Evolutionary conservation across 2,797 vertebrate genomes (phyloP), one percentile per base, ranked within the genome.

Genomic region (Oophaga sylvatica): DNA sequence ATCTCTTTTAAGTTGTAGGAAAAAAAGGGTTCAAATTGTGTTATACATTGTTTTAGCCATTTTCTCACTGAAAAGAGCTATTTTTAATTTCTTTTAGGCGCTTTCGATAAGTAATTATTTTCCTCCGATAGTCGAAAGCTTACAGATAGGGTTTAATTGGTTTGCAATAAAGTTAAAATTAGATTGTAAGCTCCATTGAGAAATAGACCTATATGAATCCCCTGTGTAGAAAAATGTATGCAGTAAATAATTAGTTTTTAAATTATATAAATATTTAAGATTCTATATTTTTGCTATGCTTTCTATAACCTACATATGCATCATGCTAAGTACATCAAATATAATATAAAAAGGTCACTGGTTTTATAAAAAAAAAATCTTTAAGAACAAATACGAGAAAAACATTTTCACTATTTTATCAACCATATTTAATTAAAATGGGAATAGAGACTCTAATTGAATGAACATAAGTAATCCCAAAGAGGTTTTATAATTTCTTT

Each of bases 361-460:
- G 10, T 78, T 63, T 63, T 53, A 17, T 62, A 31, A 26, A 60
- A 29, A 20, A 41, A 53, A 53, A 53, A 76, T 67, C 35, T 48
- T 68, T 85, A 0, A 29, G 68, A 60, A 35, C 7, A 19, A 65
- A 86, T 71, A 26, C 13, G 78, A 85, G 87, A 6, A 62, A 10
- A 60, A 87, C 87, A 76, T 88, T 83, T 83, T 86, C 84, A 80
- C 57, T 67, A 91, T 53, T 84, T 87, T 29, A 90, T 87, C 0
- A 0, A 90, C 86, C 56, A 85, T 87, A 60, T 84, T 92, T 92
- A 91, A 91, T 91, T 90, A 90, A 88, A 90, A 89, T 31, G 45
- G 83, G 90, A 88, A 67, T 20, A 53, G 71, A 75, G 90, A 45
- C 59, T 87, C 80, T 91, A 91, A 90, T 76, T 89, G 87, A 90